phyloP scores from a whole-genome alignment of 2,113 vertebrate genomes.

The Dicaeum eximium region DNA sequence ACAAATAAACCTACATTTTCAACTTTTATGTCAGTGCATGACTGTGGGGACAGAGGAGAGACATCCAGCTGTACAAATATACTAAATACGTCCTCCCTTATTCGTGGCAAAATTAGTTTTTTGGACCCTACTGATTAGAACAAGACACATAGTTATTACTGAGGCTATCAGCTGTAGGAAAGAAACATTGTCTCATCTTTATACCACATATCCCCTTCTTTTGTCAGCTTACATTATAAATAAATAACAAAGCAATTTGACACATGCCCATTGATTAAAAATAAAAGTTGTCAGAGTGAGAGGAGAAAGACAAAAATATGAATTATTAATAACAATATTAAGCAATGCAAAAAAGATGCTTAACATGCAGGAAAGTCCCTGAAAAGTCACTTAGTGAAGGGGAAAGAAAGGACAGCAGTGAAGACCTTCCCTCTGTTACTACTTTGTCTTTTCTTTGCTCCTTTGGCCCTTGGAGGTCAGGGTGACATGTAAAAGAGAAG shows the following conservation, averaged over 20 bases:
- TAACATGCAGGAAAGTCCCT: constrained; percentile 71
- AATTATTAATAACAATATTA: constrained; percentile 82
- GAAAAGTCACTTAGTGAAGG: constrained; percentile 70
- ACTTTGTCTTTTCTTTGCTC: background rate
- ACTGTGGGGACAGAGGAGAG: background rate
- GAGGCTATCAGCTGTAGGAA: constrained; percentile 46
- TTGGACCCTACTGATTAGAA: constrained; percentile 12
- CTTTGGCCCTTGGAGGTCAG: background rate
- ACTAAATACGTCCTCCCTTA: constrained; percentile 13
- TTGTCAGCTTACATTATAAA: constrained; percentile 78
- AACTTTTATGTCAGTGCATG: background rate
- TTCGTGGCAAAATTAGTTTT: constrained; percentile 34
- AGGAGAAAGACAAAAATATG: constrained; percentile 78
- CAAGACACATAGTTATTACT: constrained; percentile 22
- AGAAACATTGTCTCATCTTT: constrained; percentile 62
- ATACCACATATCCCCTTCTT: constrained; percentile 67
- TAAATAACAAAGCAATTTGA: constrained; percentile 82
- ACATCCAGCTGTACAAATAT: background rate
- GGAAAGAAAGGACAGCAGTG: constrained; percentile 54
- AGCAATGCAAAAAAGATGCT: constrained; percentile 73
- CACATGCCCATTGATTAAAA: constrained; percentile 81
- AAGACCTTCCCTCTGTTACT: background rate
- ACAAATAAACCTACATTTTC: background rate
- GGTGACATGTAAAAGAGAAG: background rate
- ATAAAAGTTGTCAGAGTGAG: constrained; percentile 81